phyloP scores from a whole-genome alignment of 1,140 invertebrate species.

The Drosophila lowei region DNA sequence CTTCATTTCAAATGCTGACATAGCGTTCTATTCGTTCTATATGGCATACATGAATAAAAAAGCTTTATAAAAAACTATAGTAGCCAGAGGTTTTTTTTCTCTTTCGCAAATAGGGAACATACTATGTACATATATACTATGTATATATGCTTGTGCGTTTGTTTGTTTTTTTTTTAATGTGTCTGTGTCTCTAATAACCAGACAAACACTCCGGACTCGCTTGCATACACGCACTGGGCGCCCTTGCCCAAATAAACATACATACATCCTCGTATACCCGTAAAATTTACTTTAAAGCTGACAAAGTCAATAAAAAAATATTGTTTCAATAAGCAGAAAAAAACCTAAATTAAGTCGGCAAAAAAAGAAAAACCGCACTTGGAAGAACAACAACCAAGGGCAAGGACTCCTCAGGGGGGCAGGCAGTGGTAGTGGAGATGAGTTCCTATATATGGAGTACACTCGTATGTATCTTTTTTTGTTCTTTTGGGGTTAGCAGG shows the following conservation, averaged over 20 bases:
- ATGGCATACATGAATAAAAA: conserved; percentile 12
- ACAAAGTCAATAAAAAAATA: conserved; percentile 82
- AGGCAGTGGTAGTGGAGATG: conserved; percentile 32
- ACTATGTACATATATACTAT: not conserved
- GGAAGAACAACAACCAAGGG: conserved; percentile 28
- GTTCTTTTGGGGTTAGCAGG: conserved; percentile 10
- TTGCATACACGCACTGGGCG: conserved; percentile 13
- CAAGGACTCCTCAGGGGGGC: conserved; percentile 15
- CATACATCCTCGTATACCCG: too few relatives aligned
- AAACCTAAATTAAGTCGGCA: conserved; percentile 47
- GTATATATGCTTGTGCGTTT: conserved; percentile 4
- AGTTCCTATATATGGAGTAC: conserved; percentile 27
- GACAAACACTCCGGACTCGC: conserved; percentile 27
- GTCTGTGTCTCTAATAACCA: conserved; percentile 38
- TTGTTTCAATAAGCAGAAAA: conserved; percentile 78
- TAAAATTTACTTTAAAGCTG: conserved; percentile 81
- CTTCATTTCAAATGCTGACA: conserved; percentile 1
- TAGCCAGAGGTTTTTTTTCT: conserved; percentile 61
- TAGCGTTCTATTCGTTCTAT: conserved; percentile 5
- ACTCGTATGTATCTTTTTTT: conserved; percentile 14
- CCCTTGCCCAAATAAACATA: conserved; percentile 75
- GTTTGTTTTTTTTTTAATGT: conserved; percentile 3
- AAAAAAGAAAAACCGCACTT: conserved; percentile 51
- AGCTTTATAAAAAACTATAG: conserved; percentile 46
- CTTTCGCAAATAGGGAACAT: conserved; percentile 54